Evolutionary conservation across 2,888 invertebrate species (phyloP), one percentile per base, ranked within the genome.

Genomic region (Scaptomyza reducta): DNA sequence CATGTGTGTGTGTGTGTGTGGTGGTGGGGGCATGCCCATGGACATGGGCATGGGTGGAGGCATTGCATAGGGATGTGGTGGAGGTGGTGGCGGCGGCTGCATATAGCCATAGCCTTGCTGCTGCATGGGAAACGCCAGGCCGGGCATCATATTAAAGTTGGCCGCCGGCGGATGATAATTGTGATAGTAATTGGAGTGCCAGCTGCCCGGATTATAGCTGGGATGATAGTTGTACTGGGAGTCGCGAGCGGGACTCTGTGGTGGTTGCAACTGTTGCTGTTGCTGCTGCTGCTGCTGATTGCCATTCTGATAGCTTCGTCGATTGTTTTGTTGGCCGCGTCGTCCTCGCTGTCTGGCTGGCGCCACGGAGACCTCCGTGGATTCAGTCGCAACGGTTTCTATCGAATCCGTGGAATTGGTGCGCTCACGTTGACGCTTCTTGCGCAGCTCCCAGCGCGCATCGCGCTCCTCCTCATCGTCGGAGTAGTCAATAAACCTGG

Each of bases 391-490:
- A 3, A 59, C 68, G 0, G 77, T 74, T 0, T 81, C 81, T 38
- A 77, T 69, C 0, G 80, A 74, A 25, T 86, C 83, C 0, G 76
- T 77, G 6, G 82, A 75, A 31, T 87, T 70, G 11, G 69, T 61
- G 11, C 88, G 79, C 4, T 83, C 80, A 22, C 86, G 78, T 22
- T 87, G 80, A 7, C 87, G 83, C 33, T 91, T 89, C 53, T 92
- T 90, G 7, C 90, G 85, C 6, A 74, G 78, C 3, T 92, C 90
- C 57, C 88, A 89, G 57, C 92, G 92, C 0, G 93, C 93, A 63
- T 90, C 89, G 14, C 94, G 93, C 88, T 98, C 98, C 65, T 95
- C 94, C 85, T 98, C 98, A 89, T 98, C 98, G 90, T 98, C 98
- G 0, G 98, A 98, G 91, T 94, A 97, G 31, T 97, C 97, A 1